Evolutionary conservation across 53 echinoderm and acorn worm species (phyloP).

Genomic region (Actinopyga echinites): DNA sequence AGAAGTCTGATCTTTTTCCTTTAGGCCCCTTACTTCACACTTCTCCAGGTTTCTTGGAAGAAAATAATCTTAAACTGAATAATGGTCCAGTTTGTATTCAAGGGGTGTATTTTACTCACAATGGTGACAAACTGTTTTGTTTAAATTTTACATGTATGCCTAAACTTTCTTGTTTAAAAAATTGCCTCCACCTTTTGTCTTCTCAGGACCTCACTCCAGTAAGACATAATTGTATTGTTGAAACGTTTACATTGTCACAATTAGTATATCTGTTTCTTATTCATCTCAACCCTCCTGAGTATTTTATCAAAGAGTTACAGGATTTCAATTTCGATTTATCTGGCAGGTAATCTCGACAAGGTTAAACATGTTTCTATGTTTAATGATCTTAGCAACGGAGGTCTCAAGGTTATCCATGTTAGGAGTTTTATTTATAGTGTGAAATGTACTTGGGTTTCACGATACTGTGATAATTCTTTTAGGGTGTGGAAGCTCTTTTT

Average conservation of each 20-base stretch:
- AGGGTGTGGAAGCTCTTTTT: neutral
- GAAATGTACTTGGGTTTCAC: neutral
- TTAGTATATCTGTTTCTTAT: slow-evolving; percentile 3
- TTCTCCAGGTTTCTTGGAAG: neutral
- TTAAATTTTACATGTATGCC: neutral
- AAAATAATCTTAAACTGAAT: no score
- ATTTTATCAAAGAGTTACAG: neutral
- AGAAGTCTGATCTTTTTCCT: neutral
- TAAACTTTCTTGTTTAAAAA: neutral
- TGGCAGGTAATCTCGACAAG: neutral
- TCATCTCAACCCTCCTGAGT: neutral
- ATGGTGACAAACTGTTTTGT: neutral
- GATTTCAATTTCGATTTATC: neutral
- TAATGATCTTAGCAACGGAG: neutral
- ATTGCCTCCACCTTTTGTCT: neutral
- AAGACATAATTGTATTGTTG: neutral
- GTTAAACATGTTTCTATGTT: neutral
- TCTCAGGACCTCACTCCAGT: neutral
- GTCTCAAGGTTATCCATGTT: neutral
- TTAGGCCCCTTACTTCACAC: neutral
- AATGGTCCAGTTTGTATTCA: neutral
- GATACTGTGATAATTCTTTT: neutral
- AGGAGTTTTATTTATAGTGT: neutral
- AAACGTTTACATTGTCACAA: neutral
- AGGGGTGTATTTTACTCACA: neutral